These are phyloP conservation scores for Balanococcus diminutus DNA, from an alignment of 2,888 invertebrate genomes.

Conservation along the genomic window DNA sequence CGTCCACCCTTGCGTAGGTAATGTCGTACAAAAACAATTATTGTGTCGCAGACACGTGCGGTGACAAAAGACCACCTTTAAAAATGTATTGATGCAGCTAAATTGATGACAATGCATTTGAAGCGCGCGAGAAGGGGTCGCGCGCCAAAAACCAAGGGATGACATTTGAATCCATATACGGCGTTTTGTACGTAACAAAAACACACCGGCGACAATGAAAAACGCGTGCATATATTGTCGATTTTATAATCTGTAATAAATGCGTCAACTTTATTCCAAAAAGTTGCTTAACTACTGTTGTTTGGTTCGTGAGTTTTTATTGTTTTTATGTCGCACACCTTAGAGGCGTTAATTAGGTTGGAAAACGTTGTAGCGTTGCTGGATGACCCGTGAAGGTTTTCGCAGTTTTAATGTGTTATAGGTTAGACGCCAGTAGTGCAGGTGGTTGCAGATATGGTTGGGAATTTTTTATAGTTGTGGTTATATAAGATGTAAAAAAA, in stretches of 20 bases:
- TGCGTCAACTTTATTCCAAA: conserved; percentile 44
- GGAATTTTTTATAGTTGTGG: too few relatives aligned
- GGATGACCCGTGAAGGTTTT: neutral
- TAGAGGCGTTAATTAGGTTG: neutral
- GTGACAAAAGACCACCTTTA: conserved; percentile 50
- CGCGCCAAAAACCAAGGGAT: conserved; percentile 40
- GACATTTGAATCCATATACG: conserved; percentile 44
- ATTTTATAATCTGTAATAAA: conserved; percentile 47
- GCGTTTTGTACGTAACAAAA: neutral
- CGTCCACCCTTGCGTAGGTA: conserved; percentile 53
- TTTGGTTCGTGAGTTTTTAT: neutral
- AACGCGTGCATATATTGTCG: conserved; percentile 35
- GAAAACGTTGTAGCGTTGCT: neutral
- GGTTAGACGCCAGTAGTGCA: neutral
- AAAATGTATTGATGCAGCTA: conserved; percentile 37
- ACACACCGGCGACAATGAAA: conserved; percentile 13
- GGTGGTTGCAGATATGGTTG: too few relatives aligned
- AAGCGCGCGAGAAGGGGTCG: neutral
- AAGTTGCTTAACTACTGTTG: conserved; percentile 39
- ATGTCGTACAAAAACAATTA: conserved; percentile 54
- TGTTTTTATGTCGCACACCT: neutral
- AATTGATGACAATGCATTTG: conserved; percentile 9
- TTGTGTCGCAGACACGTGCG: conserved; percentile 52
- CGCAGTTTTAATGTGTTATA: neutral
- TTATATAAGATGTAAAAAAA: too few relatives aligned